Percentiles rank a stretch among this genome's conserved stretches.
These are phyloP conservation scores for Dermochelys coriacea DNA, from an alignment of 2,797 vertebrate genomes.

Conservation along the genomic window DNA sequence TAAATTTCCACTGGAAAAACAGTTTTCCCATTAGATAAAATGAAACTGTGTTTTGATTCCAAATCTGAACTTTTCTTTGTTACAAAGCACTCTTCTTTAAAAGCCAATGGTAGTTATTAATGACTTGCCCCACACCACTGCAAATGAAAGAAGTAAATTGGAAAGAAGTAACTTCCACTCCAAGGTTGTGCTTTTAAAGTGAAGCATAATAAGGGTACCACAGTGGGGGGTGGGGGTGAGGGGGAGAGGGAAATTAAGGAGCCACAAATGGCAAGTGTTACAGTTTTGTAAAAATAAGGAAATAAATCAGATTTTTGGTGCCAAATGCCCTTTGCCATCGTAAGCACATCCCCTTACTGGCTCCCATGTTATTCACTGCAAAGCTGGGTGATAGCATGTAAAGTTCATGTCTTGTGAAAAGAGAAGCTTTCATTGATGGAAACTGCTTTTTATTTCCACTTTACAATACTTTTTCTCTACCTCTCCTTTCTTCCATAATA, in stretches of 20 bases:
- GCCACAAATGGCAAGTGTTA: not conserved
- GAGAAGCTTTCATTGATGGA: not conserved
- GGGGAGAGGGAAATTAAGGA: not conserved
- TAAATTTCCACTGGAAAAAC: not conserved
- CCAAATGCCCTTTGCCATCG: not conserved
- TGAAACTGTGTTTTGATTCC: not conserved
- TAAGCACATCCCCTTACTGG: not conserved
- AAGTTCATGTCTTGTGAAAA: not conserved
- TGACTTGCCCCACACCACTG: no score
- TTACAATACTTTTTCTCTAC: not conserved
- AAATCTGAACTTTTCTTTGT: not conserved
- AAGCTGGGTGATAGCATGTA: not conserved
- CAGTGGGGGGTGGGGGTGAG: not conserved
- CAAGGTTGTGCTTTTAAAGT: not conserved
- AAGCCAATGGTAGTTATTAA: not conserved
- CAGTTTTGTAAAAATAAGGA: not conserved
- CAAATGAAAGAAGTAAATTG: not conserved
- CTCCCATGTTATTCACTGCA: not conserved
- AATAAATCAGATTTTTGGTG: not conserved
- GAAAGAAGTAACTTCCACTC: not conserved
- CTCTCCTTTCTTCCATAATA: not conserved
- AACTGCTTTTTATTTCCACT: not conserved
- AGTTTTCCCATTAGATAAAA: conserved; percentile 6
- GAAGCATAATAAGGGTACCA: not conserved
- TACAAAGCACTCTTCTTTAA: not conserved